Evolutionary conservation across 2,888 invertebrate species (phyloP), one percentile per base, ranked within the genome.

Genomic region (Ochropleura leucogaster): DNA sequence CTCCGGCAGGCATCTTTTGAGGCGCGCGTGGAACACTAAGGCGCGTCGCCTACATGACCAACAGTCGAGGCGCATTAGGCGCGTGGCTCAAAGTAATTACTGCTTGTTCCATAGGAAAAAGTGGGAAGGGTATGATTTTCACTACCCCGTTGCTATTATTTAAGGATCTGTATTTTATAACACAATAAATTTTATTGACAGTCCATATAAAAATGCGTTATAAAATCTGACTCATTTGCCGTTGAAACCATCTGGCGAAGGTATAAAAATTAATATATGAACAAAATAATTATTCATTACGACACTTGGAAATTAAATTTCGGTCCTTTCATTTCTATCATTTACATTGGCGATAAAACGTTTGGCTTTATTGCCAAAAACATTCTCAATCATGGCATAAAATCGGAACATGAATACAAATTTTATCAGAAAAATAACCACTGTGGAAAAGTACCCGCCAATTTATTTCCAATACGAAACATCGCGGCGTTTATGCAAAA

Each of bases 391-490:
- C 46, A 42, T 30, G 12, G 12, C 5, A 53, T 5, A 44, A 69
- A 77, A 68, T 62, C 30, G 6, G n/a, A 30, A 9, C 42, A 47
- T 20, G 42, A 47, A 55, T 74, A 55, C 55, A 64, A 40, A 40
- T 57, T 65, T 51, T 44, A 44, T 6, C 40, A 30, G 51, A 12
- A 0, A 49, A 76, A 62, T 53, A 62, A 62, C 47, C 60, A 55
- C 55, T 18, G 55, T 20, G 55, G 55, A 49, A 49, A 75, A 64
- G 59, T 68, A 12, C 64, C 2, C n/a, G 47, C 51, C 51, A 64
- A 47, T 47, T 60, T 72, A 59, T 64, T 57, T 18, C 51, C 47
- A 59, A 16, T n/a, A 40, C 12, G 30, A 42, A 49, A 51, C 59
- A 42, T 4, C 44, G 40, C 5, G 40, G 51, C 42, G 7, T 40